Evolutionary conservation across 2,113 vertebrate genomes (phyloP).

Genomic region (Trogon surrucura): DNA sequence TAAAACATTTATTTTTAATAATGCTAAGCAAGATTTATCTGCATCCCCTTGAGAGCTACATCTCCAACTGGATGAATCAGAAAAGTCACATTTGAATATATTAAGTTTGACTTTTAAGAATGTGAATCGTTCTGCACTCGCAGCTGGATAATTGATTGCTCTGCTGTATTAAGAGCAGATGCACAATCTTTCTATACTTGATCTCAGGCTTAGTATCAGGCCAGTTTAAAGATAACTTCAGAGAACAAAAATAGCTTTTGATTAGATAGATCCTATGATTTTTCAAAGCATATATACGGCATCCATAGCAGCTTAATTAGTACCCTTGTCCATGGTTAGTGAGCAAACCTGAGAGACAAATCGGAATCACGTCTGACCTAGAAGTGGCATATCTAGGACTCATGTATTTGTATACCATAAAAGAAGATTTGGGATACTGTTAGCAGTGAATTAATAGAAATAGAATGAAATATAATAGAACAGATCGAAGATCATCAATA

Average conservation of each 20-base stretch:
- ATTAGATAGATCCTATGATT: not conserved
- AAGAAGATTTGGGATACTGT: not conserved
- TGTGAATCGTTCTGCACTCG: not conserved
- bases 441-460: not conserved
- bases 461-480: not conserved
- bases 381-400: not conserved
- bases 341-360: not conserved
- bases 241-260: not conserved
- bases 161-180: not conserved
- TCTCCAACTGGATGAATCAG: not conserved
- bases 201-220: not conserved
- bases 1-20: constrained; percentile 56
- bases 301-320: not conserved
- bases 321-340: not conserved
- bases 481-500: not conserved
- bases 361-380: not conserved
- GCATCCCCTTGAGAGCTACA: not conserved
- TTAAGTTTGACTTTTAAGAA: constrained; percentile 29
- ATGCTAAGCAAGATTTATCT: not conserved
- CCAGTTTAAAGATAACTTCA: not conserved
- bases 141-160: constrained; percentile 5
- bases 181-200: not conserved
- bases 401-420: not conserved
- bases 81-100: constrained; percentile 43
- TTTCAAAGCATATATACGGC: not conserved